Evolutionary conservation across 2,113 vertebrate genomes (phyloP).

Genomic region (Daubentonia madagascariensis): DNA sequence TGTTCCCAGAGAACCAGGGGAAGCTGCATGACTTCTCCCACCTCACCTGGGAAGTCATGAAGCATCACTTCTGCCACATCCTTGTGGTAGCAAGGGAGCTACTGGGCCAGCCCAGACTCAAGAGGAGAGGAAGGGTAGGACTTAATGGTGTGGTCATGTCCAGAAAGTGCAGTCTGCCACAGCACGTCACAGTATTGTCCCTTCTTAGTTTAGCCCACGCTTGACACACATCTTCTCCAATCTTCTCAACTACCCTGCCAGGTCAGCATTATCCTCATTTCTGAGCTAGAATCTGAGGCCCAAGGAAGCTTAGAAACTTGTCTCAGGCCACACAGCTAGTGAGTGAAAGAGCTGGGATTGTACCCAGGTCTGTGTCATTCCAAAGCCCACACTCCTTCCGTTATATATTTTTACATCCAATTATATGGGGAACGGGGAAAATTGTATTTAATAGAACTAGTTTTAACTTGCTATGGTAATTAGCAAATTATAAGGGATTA

Average conservation of each 20-base stretch:
- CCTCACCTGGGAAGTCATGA: background rate
- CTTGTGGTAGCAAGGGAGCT: background rate
- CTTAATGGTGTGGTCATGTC: background rate
- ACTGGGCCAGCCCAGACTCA: background rate
- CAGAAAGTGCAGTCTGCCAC: background rate
- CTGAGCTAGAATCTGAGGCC: conserved; percentile 4
- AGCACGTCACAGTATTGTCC: background rate
- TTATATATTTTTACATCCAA: conserved; percentile 58
- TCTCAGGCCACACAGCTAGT: background rate
- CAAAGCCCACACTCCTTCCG: conserved; percentile 45
- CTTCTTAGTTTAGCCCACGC: background rate
- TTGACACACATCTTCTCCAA: background rate
- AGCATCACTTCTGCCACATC: background rate
- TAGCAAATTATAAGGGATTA: conserved; percentile 47
- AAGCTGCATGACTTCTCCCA: background rate
- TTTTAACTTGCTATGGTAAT: conserved; percentile 50
- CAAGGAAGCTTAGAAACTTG: background rate
- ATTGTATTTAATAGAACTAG: conserved; percentile 47
- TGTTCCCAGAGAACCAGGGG: background rate
- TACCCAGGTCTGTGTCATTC: background rate
- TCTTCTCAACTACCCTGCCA: background rate
- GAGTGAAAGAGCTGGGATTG: conserved; percentile 9
- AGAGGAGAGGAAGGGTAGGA: background rate
- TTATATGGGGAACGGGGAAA: conserved; percentile 48
- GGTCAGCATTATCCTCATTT: background rate